Evolutionary conservation across 2,113 vertebrate genomes (phyloP), one percentile per base, ranked within the genome.

Genomic region (Canis aureus): DNA sequence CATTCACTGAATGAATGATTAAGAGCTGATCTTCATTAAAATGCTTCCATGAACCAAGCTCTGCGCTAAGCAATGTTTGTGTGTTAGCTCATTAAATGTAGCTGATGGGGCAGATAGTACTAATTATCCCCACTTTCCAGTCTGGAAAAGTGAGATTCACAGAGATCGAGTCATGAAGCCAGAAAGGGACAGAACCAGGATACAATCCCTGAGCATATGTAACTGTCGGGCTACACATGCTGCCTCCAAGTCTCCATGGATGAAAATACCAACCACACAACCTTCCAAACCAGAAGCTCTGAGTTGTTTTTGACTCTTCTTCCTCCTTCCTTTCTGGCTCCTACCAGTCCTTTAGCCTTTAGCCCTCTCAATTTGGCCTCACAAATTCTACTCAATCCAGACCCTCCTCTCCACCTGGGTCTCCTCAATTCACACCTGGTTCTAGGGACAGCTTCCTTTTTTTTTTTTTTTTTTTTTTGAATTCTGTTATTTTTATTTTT

Each of bases 171-270:
- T 43, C n/a, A 20, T 11, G 12, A 64, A 55, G 51, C 20, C 32
- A 29, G 11, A 15, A 38, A 80, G 12, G 10, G 29, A 62, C 43
- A 74, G n/a, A 73, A 15, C 53, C 59, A 73, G 59, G 23, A 29
- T 8, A 19, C 23, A 13, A 71, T 0, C 32, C 38, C 23, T 35
- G 5, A 5, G 25, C 20, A 10, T 38, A 32, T 49, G 38, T 1
- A 51, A 25, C 10, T 43, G 17, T 51, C 23, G 16, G 32, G 35
- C 59, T 64, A 4, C 0, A 0, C 0, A 3, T 0, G 0, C 0
- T 49, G 82, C 35, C 17, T 2, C 27, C 29, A 15, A 62, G 55
- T 43, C 25, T 64, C 53, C 74, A 3, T 0, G 32, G 55, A 69
- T 20, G 51, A 57, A 88, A 78, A 27, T 5, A 13, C 32, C 74